Evolutionary conservation across 1,140 invertebrate species (phyloP), one percentile per base, ranked within the genome.

Genomic region (Neelides sp.): DNA sequence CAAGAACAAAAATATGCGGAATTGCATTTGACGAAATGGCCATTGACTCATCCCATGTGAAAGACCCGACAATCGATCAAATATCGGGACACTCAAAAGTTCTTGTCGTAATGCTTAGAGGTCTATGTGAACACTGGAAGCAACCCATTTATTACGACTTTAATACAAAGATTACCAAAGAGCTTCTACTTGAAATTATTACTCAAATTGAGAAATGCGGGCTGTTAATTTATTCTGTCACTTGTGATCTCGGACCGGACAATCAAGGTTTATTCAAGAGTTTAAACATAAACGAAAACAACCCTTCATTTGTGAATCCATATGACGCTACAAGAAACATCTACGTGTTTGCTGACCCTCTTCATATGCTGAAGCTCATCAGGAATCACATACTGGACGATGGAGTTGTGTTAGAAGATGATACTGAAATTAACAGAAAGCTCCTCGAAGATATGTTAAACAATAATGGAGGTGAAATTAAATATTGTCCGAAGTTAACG

Each of bases 21-120:
- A n/a, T 59, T 1, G 23, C 24, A 10, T 57, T 57, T 45, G 58
- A 59, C 44, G 58, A 60, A 24, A 58, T 60, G 52, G 46, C 24
- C 23, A 5, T 60, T 1, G 17, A 53, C 17, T 42, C 35, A 19
- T 3, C 39, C 1, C 13, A 50, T 20, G 30, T 34, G 3, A 43
- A 50, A 17, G 55, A 60, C 27, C 27, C 35, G 20, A 15, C 23
- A 37, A 17, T 22, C 3, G 58, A 58, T 45, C 15, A 1, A 1
- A 46, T 57, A 4, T 17, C 40, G 3, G 53, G 52, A n/a, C 37
- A 58, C n/a, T 45, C 30, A 1, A 51, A 58, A 26, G 58, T 44
- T 2, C 55, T 55, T 49, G 55, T 60, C 23, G 24, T 43, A n/a
- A 54, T 58, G 44, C 0, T 49, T 1, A 20, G 45, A 4, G 55